Percentiles rank a stretch among this genome's conserved stretches.
phyloP scores from a whole-genome alignment of 2,888 invertebrate species.

The Apocheima hispidaria region DNA sequence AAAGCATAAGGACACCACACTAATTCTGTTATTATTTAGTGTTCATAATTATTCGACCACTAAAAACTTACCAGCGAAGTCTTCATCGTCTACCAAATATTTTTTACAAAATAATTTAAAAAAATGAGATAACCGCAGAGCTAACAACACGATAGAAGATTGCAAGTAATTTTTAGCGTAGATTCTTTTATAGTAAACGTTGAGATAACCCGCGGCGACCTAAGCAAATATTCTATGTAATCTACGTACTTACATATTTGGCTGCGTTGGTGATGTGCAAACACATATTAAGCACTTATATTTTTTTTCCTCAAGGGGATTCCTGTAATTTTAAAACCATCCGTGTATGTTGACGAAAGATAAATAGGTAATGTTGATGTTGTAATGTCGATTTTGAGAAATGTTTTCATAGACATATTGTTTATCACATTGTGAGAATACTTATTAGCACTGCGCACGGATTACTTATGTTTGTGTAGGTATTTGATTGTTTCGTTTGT shows the following conservation, averaged over 20 bases:
- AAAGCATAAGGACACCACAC: too few relatives aligned
- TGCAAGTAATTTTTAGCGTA: slow-evolving; percentile 21
- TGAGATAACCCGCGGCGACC: slow-evolving; percentile 38
- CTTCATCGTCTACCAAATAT: slow-evolving; percentile 18
- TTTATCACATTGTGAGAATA: not conserved
- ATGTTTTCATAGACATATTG: not conserved
- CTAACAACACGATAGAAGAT: slow-evolving; percentile 15
- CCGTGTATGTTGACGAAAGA: slow-evolving; percentile 11
- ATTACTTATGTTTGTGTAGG: too few relatives aligned
- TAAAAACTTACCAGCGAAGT: slow-evolving; percentile 24
- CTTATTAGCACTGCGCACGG: too few relatives aligned
- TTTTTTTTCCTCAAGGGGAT: slow-evolving; percentile 17
- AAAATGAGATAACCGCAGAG: slow-evolving; percentile 4
- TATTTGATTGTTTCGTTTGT: too few relatives aligned
- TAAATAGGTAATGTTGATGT: not conserved
- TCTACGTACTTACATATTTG: slow-evolving; percentile 11
- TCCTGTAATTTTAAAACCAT: slow-evolving; percentile 19
- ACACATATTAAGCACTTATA: not conserved
- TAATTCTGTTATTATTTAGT: too few relatives aligned
- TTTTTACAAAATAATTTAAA: slow-evolving; percentile 13
- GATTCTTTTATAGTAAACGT: slow-evolving; percentile 30
- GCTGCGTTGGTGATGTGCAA: slow-evolving; percentile 18
- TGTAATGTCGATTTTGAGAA: slow-evolving; percentile 4
- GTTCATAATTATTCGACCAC: not conserved
- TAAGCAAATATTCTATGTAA: slow-evolving; percentile 33